Conservation (phyloP, 2,113 vertebrate genomes). For the Tauraco erythrolophus region DNA sequence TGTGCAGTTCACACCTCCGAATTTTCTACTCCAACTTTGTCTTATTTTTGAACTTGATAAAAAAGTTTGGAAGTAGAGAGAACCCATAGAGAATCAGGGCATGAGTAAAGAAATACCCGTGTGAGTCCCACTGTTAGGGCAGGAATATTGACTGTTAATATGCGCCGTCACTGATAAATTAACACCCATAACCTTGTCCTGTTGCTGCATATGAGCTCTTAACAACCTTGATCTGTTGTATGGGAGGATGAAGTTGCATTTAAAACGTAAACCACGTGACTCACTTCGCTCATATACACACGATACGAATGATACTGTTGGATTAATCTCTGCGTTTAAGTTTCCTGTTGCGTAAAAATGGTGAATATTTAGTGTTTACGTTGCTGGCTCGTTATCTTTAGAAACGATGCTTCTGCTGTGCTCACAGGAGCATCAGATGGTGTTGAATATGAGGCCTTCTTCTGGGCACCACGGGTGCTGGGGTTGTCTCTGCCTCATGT, state of each 20-base stretch:
- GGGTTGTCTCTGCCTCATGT: neutral
- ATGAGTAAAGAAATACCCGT: neutral
- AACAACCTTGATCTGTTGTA: neutral
- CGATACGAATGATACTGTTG: accelerated
- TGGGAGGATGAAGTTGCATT: neutral
- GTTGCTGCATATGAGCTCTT: neutral
- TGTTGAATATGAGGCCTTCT: neutral
- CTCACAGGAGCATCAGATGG: accelerated
- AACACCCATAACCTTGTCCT: neutral
- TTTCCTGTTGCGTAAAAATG: neutral
- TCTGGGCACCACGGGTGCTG: neutral
- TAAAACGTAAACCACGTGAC: neutral
- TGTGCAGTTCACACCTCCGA: neutral
- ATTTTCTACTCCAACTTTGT: neutral
- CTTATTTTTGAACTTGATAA: neutral
- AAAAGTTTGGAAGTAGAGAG: neutral
- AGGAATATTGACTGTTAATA: neutral
- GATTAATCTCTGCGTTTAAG: neutral
- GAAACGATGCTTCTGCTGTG: neutral
- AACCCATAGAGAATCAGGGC: neutral
- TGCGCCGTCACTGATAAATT: neutral
- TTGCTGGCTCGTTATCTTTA: neutral
- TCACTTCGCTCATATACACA: neutral
- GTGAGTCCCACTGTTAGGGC: neutral
- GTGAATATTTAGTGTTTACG: neutral